Percentiles rank a stretch among this genome's conserved stretches.
Conservation (phyloP, 2,888 invertebrate genomes). For the Eledona agricola region DNA sequence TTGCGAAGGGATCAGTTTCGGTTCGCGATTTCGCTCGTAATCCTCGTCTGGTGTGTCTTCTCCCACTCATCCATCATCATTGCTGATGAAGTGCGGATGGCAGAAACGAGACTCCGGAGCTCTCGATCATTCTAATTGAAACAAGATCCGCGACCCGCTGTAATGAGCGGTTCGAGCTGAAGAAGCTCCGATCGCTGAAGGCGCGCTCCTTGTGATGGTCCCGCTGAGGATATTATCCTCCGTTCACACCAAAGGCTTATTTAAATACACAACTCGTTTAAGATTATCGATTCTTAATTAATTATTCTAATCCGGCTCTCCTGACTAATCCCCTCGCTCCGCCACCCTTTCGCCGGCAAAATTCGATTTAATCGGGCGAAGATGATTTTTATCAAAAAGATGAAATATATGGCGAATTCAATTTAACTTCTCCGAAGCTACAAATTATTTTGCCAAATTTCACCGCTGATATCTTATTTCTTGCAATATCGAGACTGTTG, state of each 20-base stretch:
- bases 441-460: conserved; percentile 44
- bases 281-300: conserved; percentile 56
- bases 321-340: conserved; percentile 5
- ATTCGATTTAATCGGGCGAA: neutral
- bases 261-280: conserved; percentile 57
- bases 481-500: conserved; percentile 61
- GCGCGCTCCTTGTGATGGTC: conserved; percentile 53
- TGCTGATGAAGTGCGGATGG: conserved; percentile 57
- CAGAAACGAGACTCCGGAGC: conserved; percentile 59
- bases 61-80: conserved; percentile 56
- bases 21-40: conserved; percentile 19
- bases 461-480: conserved; percentile 57
- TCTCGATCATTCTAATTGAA: conserved; percentile 64
- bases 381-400: conserved; percentile 10
- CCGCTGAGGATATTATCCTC: conserved; percentile 57
- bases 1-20: conserved; percentile 13
- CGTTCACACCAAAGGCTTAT: conserved; percentile 48
- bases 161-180: conserved; percentile 56
- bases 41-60: conserved; percentile 25
- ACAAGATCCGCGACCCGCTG: conserved; percentile 57
- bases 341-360: conserved; percentile 1
- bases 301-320: conserved; percentile 47
- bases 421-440: conserved; percentile 35
- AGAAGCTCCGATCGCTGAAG: conserved; percentile 45
- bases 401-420: conserved; percentile 32